A percentile compares a stretch with the other conserved stretches of the same genome.
Conservation (phyloP, 2,888 invertebrate species). For the Ptychoptera albimana region DNA sequence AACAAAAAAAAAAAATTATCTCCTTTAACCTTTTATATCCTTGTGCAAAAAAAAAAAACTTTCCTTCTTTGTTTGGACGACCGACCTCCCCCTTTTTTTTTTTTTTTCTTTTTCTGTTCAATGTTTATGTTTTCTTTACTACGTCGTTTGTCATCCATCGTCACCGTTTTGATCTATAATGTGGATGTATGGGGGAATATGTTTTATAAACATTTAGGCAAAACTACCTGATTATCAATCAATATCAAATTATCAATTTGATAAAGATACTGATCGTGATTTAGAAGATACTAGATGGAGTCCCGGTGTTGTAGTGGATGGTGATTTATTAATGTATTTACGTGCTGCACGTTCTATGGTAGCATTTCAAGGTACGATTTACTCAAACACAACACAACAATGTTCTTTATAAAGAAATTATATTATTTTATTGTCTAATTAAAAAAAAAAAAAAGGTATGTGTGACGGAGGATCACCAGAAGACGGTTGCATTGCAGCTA, state of each 20-base stretch:
- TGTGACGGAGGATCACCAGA: conserved; percentile 96
- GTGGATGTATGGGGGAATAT: too few species aligned
- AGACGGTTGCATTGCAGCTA: conserved; percentile 93
- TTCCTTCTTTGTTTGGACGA: too few species aligned
- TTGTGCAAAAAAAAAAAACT: too few species aligned
- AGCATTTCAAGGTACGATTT: conserved; percentile 58
- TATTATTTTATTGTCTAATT: too few species aligned
- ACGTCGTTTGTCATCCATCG: too few species aligned
- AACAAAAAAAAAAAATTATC: too few species aligned
- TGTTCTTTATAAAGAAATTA: neutral
- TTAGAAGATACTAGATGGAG: conserved; percentile 86
- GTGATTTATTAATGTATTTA: conserved; percentile 93
- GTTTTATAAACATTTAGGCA: conserved; percentile 19
- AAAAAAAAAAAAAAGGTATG: conserved; percentile 47
- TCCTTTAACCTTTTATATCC: too few species aligned
- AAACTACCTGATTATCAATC: conserved; percentile 35
- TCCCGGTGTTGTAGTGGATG: conserved; percentile 83
- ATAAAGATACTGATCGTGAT: conserved; percentile 33
- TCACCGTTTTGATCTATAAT: too few species aligned
- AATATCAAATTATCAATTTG: conserved; percentile 33
- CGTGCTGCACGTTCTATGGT: conserved; percentile 95
- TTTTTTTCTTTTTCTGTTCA: too few species aligned
- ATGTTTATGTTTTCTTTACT: too few species aligned
- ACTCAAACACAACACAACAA: conserved; percentile 10
- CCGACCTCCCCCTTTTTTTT: too few species aligned